phyloP scores from a whole-genome alignment of 2,113 vertebrate genomes.

The Ictidomys tridecemlineatus region DNA sequence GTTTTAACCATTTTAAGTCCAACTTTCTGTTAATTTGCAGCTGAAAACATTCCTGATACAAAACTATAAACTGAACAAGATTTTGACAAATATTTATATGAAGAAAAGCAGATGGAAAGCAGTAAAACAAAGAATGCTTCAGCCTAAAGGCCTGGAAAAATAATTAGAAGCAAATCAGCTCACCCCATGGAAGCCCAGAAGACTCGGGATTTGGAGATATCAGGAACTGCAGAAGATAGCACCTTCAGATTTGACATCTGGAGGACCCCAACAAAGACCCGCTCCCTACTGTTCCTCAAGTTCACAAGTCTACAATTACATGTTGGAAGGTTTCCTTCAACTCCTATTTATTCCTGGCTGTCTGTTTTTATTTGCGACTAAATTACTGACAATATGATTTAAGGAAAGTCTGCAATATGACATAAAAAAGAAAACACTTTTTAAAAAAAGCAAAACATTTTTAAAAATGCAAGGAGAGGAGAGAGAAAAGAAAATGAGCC shows the following conservation, averaged over 20 bases:
- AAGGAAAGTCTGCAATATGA: neutral
- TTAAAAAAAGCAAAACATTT: neutral
- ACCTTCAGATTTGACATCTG: neutral
- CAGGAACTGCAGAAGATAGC: neutral
- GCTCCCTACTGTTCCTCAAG: neutral
- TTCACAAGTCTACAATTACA: neutral
- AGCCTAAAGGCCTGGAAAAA: neutral
- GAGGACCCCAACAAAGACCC: neutral
- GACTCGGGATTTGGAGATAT: neutral
- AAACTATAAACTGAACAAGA: constrained; percentile 32
- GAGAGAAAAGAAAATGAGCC: neutral
- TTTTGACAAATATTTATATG: neutral
- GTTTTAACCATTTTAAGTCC: neutral
- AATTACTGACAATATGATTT: constrained; percentile 8
- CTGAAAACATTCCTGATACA: constrained; percentile 24
- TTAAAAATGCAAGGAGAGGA: neutral
- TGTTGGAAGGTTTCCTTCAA: neutral
- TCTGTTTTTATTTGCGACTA: constrained; percentile 21
- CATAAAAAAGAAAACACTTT: neutral
- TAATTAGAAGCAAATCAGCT: neutral
- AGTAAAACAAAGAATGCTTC: neutral
- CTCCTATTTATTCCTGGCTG: neutral
- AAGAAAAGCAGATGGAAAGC: neutral
- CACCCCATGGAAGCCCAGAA: neutral
- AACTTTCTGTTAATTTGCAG: neutral